phyloP scores from a whole-genome alignment of 1,140 invertebrate species.

The Centruroides vittatus region DNA sequence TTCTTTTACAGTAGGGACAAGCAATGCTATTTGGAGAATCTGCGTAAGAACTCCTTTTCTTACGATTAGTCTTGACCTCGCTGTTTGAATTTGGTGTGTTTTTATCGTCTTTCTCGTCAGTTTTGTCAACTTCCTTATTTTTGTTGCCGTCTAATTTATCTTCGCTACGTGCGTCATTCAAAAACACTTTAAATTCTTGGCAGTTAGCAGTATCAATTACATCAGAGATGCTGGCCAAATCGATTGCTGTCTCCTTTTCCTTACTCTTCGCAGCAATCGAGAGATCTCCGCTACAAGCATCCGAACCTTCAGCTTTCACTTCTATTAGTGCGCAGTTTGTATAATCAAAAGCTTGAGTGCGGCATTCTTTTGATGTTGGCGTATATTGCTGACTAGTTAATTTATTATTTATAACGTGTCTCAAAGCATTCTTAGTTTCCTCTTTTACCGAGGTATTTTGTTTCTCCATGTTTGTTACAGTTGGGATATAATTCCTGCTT shows the following conservation, averaged over 20 bases:
- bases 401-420: conserved; percentile 15
- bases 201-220: conserved; percentile 61
- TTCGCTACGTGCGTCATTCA: background rate
- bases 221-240: conserved; percentile 42
- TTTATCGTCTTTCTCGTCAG: background rate
- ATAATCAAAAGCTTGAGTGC: too few relatives aligned
- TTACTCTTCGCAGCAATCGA: background rate
- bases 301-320: too few relatives aligned
- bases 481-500: conserved; percentile 11
- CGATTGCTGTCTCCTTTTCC: background rate
- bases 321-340: too few relatives aligned
- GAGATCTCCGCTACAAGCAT: too few relatives aligned
- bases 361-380: background rate
- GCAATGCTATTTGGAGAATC: background rate
- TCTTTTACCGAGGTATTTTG: conserved; percentile 8
- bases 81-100: background rate
- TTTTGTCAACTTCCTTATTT: background rate
- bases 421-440: conserved; percentile 16
- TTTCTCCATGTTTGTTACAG: conserved; percentile 4
- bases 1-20: background rate
- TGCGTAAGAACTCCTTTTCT: background rate
- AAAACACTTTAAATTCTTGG: conserved; percentile 9
- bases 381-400: background rate
- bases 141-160: background rate
- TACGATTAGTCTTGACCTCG: background rate